Percentiles rank a stretch among this genome's conserved stretches.
These are phyloP conservation scores for Eubucco bourcierii DNA, from an alignment of 2,113 vertebrate genomes.

Conservation along the genomic window DNA sequence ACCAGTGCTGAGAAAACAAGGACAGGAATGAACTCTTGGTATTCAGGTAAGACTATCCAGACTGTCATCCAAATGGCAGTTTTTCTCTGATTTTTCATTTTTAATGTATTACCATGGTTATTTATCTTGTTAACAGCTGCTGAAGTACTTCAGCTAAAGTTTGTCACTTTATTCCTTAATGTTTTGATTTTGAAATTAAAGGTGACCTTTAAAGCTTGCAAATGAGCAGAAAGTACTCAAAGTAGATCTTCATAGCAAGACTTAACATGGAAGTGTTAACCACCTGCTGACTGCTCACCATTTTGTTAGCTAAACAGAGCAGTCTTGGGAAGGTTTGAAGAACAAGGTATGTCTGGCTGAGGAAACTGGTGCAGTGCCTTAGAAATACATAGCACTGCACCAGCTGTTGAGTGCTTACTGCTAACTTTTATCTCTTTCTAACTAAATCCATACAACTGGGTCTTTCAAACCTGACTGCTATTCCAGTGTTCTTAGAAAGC, in stretches of 20 bases:
- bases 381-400: background rate
- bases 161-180: background rate
- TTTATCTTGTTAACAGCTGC: background rate
- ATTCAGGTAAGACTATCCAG: background rate
- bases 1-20: background rate
- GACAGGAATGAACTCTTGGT: background rate
- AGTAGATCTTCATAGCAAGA: background rate
- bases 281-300: background rate
- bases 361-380: background rate
- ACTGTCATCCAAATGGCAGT: background rate
- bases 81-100: background rate
- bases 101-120: background rate
- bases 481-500: background rate
- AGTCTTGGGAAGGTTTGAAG: background rate
- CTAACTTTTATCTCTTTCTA: background rate
- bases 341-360: background rate
- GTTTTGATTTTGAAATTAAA: background rate
- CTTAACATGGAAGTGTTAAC: background rate
- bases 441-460: background rate
- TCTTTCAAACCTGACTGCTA: slow-evolving; percentile 14
- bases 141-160: background rate
- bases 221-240: background rate
- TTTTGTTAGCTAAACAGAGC: background rate
- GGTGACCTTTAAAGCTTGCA: background rate
- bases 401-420: background rate